phyloP scores from a whole-genome alignment of 2,888 invertebrate species.

The Hanleya hanleyi region DNA sequence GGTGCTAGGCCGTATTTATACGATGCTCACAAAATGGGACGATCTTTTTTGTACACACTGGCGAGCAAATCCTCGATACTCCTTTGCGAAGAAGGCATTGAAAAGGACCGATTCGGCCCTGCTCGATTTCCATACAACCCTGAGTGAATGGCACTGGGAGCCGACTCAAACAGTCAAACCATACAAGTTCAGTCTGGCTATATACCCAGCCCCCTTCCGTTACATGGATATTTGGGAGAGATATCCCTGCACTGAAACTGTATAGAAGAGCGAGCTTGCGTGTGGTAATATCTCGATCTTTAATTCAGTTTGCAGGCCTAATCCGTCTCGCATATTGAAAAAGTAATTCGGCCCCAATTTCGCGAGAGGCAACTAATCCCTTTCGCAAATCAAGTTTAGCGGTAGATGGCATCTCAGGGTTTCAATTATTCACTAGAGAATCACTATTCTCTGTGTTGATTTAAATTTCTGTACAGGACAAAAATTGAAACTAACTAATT shows the following conservation, averaged over 20 bases:
- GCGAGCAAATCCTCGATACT: neutral
- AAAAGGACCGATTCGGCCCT: no score
- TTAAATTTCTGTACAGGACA: neutral
- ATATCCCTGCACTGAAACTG: no score
- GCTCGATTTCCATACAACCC: no score
- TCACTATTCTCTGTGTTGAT: neutral
- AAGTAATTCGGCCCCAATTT: constrained; percentile 3
- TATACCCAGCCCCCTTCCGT: no score
- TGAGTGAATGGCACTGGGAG: no score
- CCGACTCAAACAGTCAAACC: no score
- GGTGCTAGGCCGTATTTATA: constrained; percentile 1
- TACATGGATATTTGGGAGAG: no score
- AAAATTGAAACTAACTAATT: constrained; percentile 12
- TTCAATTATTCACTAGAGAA: neutral
- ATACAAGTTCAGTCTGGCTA: no score
- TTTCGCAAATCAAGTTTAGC: constrained; percentile 3
- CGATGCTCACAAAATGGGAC: neutral
- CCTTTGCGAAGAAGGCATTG: neutral
- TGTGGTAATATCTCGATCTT: constrained; percentile 2
- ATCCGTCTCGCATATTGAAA: constrained; percentile 10
- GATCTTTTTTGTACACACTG: constrained; percentile 3
- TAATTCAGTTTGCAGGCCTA: neutral
- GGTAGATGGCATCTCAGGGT: neutral
- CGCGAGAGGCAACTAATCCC: neutral
- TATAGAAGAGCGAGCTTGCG: constrained; percentile 2